A percentile compares a stretch with the other conserved stretches of the same genome.
Conservation (phyloP, 2,113 vertebrate genomes). For the Salvelinus sp. region DNA sequence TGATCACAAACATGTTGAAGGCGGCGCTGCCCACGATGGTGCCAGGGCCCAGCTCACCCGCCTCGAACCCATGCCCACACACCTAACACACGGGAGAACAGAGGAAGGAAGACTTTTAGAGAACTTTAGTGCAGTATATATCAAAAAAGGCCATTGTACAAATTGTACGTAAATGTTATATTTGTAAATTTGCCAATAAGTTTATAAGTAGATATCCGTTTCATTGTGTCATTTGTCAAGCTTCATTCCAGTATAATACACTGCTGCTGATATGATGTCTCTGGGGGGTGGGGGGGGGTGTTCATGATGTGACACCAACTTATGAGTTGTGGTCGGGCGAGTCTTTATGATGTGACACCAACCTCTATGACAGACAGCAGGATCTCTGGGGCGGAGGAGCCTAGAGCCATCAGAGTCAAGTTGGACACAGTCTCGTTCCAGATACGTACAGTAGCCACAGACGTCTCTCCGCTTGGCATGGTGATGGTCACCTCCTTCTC, state of each 20-base stretch:
- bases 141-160: too few relatives aligned
- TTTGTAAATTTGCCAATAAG: too few relatives aligned
- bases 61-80: slow-evolving; percentile 87
- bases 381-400: not conserved
- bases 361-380: slow-evolving; percentile 27
- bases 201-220: too few relatives aligned
- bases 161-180: too few relatives aligned
- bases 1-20: slow-evolving; percentile 98
- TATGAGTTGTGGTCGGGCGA: not conserved
- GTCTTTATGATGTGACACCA: not conserved
- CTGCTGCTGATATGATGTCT: not conserved
- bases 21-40: slow-evolving; percentile 96
- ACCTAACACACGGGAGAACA: slow-evolving; percentile 67
- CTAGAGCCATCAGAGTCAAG: not conserved
- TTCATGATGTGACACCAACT: not conserved
- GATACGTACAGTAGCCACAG: slow-evolving; percentile 90
- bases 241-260: too few relatives aligned
- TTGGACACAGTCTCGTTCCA: slow-evolving; percentile 87
- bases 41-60: slow-evolving; percentile 86
- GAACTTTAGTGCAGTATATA: too few relatives aligned
- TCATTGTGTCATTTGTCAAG: too few relatives aligned
- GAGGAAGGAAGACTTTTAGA: not conserved
- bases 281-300: not conserved
- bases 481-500: slow-evolving; percentile 98
- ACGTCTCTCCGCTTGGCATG: slow-evolving; percentile 92